phyloP scores from a whole-genome alignment of 2,113 vertebrate genomes.

The Apodemus speciosus region DNA sequence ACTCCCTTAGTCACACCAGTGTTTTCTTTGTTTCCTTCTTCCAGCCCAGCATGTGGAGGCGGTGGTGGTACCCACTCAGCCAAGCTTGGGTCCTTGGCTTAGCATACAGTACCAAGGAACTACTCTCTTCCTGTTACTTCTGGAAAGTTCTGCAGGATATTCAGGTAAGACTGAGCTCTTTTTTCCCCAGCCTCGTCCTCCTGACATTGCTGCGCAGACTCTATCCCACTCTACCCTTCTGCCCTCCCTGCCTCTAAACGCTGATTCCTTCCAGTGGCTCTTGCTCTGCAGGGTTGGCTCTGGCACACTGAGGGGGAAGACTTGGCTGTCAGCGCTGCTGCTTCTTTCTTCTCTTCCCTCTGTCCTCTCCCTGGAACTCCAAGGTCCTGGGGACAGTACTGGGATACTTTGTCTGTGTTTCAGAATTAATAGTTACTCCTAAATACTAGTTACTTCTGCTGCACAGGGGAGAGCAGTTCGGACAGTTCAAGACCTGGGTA shows the following conservation, averaged over 20 bases:
- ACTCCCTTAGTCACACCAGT: neutral
- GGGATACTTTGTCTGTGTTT: fast-evolving
- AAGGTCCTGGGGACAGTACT: neutral
- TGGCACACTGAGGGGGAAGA: fast-evolving
- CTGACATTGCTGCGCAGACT: neutral
- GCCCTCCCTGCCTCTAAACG: neutral
- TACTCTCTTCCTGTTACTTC: neutral
- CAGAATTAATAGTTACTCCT: neutral
- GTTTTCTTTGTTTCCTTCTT: neutral
- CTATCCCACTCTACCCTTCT: no score
- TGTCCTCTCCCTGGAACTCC: neutral
- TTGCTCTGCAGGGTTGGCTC: neutral
- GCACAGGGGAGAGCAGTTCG: neutral
- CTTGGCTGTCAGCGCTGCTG: fast-evolving
- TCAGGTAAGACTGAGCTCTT: neutral
- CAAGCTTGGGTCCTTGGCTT: neutral
- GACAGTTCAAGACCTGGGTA: neutral
- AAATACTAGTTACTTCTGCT: neutral
- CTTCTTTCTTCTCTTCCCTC: neutral
- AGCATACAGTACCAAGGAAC: neutral
- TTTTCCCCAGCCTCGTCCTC: neutral
- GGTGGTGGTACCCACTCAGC: fast-evolving
- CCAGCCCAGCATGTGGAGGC: fast-evolving
- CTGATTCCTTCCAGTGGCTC: neutral
- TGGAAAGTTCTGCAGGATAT: neutral